Evolutionary conservation across 2,113 vertebrate genomes (phyloP).

Genomic region (Petrocephalus zakoni): DNA sequence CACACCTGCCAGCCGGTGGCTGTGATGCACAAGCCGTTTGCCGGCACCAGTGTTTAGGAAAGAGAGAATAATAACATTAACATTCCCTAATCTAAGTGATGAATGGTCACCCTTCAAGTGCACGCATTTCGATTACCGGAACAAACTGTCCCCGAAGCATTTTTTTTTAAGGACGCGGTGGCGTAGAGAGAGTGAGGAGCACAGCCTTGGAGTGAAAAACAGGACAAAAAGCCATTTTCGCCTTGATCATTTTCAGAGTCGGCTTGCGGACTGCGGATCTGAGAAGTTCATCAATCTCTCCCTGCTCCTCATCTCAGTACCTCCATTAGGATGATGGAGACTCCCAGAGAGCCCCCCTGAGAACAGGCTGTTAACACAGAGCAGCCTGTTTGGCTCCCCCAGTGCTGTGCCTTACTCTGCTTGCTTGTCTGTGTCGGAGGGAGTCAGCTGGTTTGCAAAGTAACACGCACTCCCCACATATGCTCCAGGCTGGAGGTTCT

Average conservation of each 20-base stretch:
- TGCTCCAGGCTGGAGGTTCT: not conserved
- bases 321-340: not conserved
- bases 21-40: not conserved
- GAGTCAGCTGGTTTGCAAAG: not conserved
- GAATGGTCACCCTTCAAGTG: not conserved
- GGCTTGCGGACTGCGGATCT: not conserved
- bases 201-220: not conserved
- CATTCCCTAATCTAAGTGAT: not conserved
- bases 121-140: not conserved
- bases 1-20: not conserved
- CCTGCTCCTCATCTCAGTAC: not conserved
- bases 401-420: not conserved
- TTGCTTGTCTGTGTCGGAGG: not conserved
- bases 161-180: not conserved
- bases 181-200: not conserved
- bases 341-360: not conserved
- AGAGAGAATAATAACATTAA: constrained; percentile 7
- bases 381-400: not conserved
- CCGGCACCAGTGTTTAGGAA: not conserved
- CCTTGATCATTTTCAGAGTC: not conserved
- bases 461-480: not conserved
- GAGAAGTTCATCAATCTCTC: not conserved
- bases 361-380: not conserved
- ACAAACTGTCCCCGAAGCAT: not conserved
- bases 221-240: not conserved